Evolutionary conservation across 1,140 invertebrate species (phyloP), one percentile per base, ranked within the genome.

Genomic region (Penaeus vannamei): DNA sequence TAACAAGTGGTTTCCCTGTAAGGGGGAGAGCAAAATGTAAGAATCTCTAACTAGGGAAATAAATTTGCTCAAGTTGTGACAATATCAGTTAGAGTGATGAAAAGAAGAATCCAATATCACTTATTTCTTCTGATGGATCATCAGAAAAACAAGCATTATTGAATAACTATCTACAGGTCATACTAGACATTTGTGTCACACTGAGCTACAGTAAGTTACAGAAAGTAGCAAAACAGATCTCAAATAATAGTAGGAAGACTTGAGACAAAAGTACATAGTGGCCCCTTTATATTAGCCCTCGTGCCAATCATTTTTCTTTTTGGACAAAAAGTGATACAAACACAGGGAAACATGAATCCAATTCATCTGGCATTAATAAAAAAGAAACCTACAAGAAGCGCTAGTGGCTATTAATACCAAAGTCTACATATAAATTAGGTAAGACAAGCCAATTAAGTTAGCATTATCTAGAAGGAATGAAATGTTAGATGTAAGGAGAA

Each of bases 1-100:
- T 89, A 84, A 89, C 87, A 89, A 89, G 82, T 89, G 87, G 87
- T 89, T 89, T 89, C 87, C 87, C 87, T 89, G 87, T 89, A 89
- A 89, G 76, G 82, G 87, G 87, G 87, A 89, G 76, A 89, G 87
- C 87, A 89, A 85, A 89, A 89, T 89, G 80, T 89, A 89, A 89
- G 87, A 89, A 77, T 77, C 83, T 89, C 87, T 89, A 89, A 77
- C 87, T 89, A 89, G 66, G 76, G 82, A 89, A 85, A 89, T 82
- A 89, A 36, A 89, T 79, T 64, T 77, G 72, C 81, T 89, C 87
- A 80, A 62, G 60, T 84, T 89, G 72, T 89, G 87, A 89, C 87
- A 89, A 60, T 60, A 53, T 66, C 62, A 62, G n/a, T 84, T 84
- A 23, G 29, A 36, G 26, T 17, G 32, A 23, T 42, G 60, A 46